Evolutionary conservation across 2,113 vertebrate genomes (phyloP).

Genomic region (Phrynosoma blainvillii): DNA sequence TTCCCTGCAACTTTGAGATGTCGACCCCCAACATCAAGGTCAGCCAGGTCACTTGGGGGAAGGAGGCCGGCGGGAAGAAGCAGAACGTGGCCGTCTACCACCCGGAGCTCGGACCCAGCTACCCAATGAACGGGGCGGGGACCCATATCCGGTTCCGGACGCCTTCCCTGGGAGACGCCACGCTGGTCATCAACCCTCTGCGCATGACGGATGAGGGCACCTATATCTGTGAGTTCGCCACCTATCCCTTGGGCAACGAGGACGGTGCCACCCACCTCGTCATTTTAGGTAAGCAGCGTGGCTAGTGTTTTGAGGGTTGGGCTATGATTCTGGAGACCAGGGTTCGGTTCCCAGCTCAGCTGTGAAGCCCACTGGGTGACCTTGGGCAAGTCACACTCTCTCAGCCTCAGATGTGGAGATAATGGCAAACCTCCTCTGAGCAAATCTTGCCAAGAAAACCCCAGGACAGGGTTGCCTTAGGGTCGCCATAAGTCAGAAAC

Average conservation of each 20-base stretch:
- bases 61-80: constrained; percentile 29
- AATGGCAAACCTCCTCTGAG: too few species aligned
- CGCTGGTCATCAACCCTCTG: constrained; percentile 77
- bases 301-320: too few species aligned
- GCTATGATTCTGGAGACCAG: too few species aligned
- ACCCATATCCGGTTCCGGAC: constrained; percentile 71
- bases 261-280: constrained; percentile 79
- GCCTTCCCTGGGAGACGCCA: constrained; percentile 71
- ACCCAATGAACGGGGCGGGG: constrained; percentile 68
- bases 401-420: too few species aligned
- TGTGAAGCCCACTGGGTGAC: too few species aligned
- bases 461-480: too few species aligned
- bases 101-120: constrained; percentile 74
- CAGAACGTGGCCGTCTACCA: constrained; percentile 84
- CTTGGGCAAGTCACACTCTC: too few species aligned
- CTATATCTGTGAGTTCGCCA: constrained; percentile 87
- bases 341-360: too few species aligned
- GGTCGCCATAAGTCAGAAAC: too few species aligned
- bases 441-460: too few species aligned
- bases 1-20: constrained; percentile 80
- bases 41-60: constrained; percentile 85
- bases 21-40: constrained; percentile 63
- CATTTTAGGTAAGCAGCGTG: constrained; percentile 77
- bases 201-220: constrained; percentile 81
- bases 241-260: constrained; percentile 85